These are phyloP conservation scores for Pyrocoelia pectoralis DNA, from an alignment of 2,888 invertebrate genomes.

Conservation along the genomic window DNA sequence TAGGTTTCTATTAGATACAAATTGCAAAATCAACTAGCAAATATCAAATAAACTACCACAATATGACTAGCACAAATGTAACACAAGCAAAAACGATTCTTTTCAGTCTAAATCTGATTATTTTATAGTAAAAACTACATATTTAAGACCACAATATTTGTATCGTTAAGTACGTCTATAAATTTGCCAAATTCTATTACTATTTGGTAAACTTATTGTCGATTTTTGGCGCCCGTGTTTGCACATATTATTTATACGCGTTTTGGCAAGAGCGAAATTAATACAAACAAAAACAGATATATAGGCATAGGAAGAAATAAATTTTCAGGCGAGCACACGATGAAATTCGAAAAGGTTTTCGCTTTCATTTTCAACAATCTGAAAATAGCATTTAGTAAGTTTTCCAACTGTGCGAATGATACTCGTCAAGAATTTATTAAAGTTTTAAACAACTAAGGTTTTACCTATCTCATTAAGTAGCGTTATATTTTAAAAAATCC, in stretches of 20 bases:
- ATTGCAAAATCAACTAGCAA: not conserved
- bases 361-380: too few relatives aligned
- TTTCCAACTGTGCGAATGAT: too few relatives aligned
- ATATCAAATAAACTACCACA: slow-evolving; percentile 35
- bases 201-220: slow-evolving; percentile 35
- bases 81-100: slow-evolving; percentile 42
- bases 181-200: slow-evolving; percentile 12
- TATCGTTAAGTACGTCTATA: slow-evolving; percentile 27
- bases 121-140: slow-evolving; percentile 26
- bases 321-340: not conserved
- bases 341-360: slow-evolving; percentile 1
- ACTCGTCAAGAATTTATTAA: too few relatives aligned
- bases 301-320: too few relatives aligned
- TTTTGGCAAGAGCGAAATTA: slow-evolving; percentile 13
- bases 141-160: slow-evolving; percentile 1
- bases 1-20: not conserved
- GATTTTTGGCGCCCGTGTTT: slow-evolving; percentile 11
- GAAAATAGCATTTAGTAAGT: too few relatives aligned
- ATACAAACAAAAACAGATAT: not conserved
- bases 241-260: not conserved
- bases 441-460: too few relatives aligned
- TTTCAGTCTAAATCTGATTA: slow-evolving; percentile 36
- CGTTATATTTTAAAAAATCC: not conserved
- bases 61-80: slow-evolving; percentile 46
- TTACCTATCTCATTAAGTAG: too few relatives aligned